These are phyloP conservation scores for Dissostichus mawsoni DNA, from an alignment of 2,113 vertebrate genomes.

Conservation along the genomic window DNA sequence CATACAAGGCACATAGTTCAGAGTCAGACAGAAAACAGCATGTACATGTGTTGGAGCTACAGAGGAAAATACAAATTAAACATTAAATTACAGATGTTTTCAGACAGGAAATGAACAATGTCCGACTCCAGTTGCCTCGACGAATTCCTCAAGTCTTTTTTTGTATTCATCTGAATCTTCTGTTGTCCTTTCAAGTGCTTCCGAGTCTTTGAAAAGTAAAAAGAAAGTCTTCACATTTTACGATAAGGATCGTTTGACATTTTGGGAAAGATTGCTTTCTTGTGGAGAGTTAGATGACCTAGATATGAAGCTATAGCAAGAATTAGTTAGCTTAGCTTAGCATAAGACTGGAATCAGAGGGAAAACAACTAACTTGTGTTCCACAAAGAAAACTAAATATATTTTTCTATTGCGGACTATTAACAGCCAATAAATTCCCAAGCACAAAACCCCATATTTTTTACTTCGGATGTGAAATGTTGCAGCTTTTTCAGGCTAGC, in stretches of 20 bases:
- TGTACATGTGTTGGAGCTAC: too few relatives aligned
- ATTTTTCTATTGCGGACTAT: too few relatives aligned
- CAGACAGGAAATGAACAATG: background rate
- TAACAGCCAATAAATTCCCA: too few relatives aligned
- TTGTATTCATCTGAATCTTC: background rate
- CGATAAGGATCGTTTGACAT: background rate
- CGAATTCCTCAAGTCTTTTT: background rate
- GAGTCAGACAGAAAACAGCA: too few relatives aligned
- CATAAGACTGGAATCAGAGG: too few relatives aligned
- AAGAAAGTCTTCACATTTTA: slow-evolving; percentile 36
- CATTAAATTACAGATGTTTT: slow-evolving; percentile 6
- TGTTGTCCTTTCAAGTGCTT: background rate
- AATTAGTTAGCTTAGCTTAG: background rate
- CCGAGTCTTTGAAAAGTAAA: slow-evolving; percentile 7
- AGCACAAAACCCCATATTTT: too few relatives aligned
- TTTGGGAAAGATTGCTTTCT: background rate
- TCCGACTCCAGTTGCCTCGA: background rate
- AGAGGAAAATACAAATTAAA: too few relatives aligned
- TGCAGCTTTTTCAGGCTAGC: too few relatives aligned
- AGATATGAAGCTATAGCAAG: too few relatives aligned
- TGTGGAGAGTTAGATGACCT: background rate
- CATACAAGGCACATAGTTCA: too few relatives aligned
- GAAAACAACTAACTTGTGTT: background rate
- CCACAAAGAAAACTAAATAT: background rate
- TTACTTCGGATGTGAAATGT: too few relatives aligned